Percentiles rank a stretch among this genome's conserved stretches.
Evolutionary conservation across 2,888 invertebrate genomes (phyloP).

Genomic region (Xestia sexstrigata): DNA sequence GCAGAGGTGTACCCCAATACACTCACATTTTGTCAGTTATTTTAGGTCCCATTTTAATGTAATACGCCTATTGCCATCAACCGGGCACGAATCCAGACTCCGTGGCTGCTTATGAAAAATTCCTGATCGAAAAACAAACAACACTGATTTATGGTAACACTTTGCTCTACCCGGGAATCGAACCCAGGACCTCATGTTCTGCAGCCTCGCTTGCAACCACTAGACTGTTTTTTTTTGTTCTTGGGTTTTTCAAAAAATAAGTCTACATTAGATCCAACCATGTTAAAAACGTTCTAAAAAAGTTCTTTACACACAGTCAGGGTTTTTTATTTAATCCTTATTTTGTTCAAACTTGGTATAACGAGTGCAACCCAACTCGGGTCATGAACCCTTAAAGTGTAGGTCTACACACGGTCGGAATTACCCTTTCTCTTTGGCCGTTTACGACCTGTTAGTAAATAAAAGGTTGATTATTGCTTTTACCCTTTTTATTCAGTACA

Average conservation of each 20-base stretch:
- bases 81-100: not conserved
- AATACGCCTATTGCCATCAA: not conserved
- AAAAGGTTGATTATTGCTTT: constrained; percentile 41
- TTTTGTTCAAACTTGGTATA: constrained; percentile 44
- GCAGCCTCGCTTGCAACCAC: not conserved
- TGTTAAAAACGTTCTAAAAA: constrained; percentile 13
- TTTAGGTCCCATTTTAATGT: not conserved
- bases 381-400: constrained; percentile 37
- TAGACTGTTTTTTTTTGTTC: not conserved
- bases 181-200: not conserved
- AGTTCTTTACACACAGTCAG: constrained; percentile 3
- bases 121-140: not conserved
- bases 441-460: constrained; percentile 49
- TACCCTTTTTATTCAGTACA: constrained; percentile 14
- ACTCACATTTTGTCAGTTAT: not conserved
- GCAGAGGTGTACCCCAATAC: not conserved
- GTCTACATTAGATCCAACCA: not conserved
- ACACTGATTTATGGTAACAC: not conserved
- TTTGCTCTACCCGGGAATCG: not conserved
- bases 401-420: constrained; percentile 24
- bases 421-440: constrained; percentile 20
- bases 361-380: constrained; percentile 24
- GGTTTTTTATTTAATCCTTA: constrained; percentile 19
- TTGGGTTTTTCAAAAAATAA: not conserved
- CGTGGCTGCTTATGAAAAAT: not conserved